Percentiles rank a stretch among this genome's conserved stretches.
phyloP scores from a whole-genome alignment of 2,888 invertebrate species.

The Girardia tigrina region DNA sequence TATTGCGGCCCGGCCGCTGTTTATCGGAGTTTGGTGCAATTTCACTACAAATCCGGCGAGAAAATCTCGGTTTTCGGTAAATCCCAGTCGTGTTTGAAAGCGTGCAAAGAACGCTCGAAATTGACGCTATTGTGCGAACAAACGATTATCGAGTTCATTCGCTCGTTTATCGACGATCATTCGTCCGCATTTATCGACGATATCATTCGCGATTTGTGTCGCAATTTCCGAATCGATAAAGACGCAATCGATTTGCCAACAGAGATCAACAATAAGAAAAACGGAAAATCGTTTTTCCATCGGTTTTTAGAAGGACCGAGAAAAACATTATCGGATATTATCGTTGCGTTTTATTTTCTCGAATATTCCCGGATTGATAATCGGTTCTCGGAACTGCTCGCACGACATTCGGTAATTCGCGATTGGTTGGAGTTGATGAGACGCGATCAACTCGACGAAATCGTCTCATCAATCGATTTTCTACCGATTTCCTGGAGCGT shows the following conservation, averaged over 20 bases:
- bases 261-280: no score
- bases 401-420: neutral
- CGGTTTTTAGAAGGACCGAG: conserved; percentile 26
- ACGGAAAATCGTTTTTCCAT: neutral
- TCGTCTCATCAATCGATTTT: neutral
- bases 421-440: conserved; percentile 24
- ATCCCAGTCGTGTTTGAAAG: conserved; percentile 31
- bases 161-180: neutral
- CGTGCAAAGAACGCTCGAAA: conserved; percentile 34
- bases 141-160: conserved; percentile 25
- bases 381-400: neutral
- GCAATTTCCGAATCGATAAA: conserved; percentile 24
- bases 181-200: neutral
- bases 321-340: conserved; percentile 29
- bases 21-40: neutral
- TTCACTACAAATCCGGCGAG: neutral
- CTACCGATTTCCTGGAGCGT: neutral
- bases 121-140: conserved; percentile 35
- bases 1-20: neutral
- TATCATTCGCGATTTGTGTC: neutral
- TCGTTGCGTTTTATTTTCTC: conserved; percentile 21
- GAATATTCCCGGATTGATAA: neutral
- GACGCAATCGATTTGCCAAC: no score
- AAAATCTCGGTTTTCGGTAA: conserved; percentile 13
- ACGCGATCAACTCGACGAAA: neutral